Evolutionary conservation across 2,113 vertebrate genomes (phyloP).

Genomic region (Garra rufa): DNA sequence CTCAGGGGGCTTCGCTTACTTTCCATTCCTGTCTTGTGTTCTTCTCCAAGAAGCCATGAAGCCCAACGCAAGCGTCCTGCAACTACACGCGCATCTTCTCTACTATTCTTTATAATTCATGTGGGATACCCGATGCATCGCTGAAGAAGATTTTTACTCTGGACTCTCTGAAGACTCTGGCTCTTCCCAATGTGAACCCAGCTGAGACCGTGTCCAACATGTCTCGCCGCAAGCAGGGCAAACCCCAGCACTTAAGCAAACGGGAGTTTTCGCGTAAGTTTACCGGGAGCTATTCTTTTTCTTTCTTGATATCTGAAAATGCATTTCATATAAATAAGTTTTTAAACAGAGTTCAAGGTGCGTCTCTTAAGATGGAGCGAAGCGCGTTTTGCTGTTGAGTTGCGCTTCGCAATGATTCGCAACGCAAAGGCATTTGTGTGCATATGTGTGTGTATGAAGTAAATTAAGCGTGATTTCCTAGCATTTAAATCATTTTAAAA

Average conservation of each 20-base stretch:
- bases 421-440: slow-evolving; percentile 48
- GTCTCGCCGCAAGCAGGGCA: slow-evolving; percentile 99
- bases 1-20: slow-evolving; percentile 91
- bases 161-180: slow-evolving; percentile 88
- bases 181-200: slow-evolving; percentile 82
- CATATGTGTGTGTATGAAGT: neutral
- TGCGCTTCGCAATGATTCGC: neutral
- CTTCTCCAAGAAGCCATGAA: slow-evolving; percentile 86
- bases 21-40: slow-evolving; percentile 69
- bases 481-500: neutral
- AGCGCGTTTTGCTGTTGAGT: neutral
- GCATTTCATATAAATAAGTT: neutral
- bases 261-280: slow-evolving; percentile 99
- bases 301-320: neutral
- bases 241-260: slow-evolving; percentile 99
- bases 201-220: slow-evolving; percentile 85
- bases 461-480: neutral
- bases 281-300: slow-evolving; percentile 58
- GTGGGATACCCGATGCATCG: slow-evolving; percentile 95
- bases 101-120: slow-evolving; percentile 89
- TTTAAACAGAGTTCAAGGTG: neutral
- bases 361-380: neutral
- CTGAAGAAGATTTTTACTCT: slow-evolving; percentile 89
- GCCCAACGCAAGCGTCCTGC: slow-evolving; percentile 90
- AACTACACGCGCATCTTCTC: slow-evolving; percentile 89